These are phyloP conservation scores for Oryzaephilus surinamensis DNA, from an alignment of 1,140 invertebrate species.

Conservation along the genomic window DNA sequence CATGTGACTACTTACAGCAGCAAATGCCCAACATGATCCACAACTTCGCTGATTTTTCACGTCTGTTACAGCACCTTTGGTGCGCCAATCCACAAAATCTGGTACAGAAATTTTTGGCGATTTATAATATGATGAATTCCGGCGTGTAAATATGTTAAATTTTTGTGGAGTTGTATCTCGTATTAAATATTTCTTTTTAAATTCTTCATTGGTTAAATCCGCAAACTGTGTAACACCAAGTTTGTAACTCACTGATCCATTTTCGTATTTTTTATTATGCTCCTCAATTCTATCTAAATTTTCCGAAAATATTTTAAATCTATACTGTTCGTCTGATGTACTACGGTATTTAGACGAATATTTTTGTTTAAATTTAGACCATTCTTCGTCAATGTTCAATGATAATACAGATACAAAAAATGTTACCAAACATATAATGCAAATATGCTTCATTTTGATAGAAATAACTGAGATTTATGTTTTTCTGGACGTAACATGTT, in stretches of 20 bases:
- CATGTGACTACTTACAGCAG: conserved; percentile 1
- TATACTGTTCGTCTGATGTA: neutral
- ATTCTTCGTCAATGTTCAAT: conserved; percentile 2
- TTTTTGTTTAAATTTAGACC: conserved; percentile 4
- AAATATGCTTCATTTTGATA: no score
- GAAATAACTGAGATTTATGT: no score
- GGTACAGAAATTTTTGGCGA: neutral
- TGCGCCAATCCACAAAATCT: conserved; percentile 1
- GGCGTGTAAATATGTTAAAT: neutral
- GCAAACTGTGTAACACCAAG: conserved; percentile 3
- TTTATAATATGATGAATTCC: no score
- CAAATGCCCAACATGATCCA: conserved; percentile 7
- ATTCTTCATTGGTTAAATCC: conserved; percentile 5
- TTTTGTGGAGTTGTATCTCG: no score
- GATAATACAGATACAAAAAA: neutral
- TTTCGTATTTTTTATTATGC: conserved; percentile 4
- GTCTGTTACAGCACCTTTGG: conserved; percentile 1
- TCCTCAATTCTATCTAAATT: conserved; percentile 4
- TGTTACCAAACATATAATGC: no score
- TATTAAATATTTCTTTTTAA: no score
- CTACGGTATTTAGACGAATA: neutral
- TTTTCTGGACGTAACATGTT: no score
- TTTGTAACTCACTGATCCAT: conserved; percentile 3
- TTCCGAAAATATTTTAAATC: conserved; percentile 3
- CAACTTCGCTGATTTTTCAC: conserved; percentile 4